Conservation (phyloP, 2,113 vertebrate genomes). For the Oreochromis niloticus region DNA sequence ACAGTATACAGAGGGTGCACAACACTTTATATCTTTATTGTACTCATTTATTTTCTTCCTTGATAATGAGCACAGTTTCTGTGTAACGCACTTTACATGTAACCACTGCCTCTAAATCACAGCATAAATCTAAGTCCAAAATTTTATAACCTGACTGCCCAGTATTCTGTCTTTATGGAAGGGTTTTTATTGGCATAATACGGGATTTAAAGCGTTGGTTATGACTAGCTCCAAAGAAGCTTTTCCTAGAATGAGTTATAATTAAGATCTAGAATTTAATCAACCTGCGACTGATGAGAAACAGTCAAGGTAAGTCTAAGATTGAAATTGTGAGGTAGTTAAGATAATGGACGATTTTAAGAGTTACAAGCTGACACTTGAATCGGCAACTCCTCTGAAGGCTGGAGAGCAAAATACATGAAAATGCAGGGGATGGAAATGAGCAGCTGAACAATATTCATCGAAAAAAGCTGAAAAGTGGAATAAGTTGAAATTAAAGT, state of each 20-base stretch:
- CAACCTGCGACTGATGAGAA: neutral
- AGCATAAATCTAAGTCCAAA: neutral
- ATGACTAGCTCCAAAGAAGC: neutral
- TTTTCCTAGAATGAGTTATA: neutral
- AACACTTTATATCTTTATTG: neutral
- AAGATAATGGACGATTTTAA: neutral
- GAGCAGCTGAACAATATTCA: neutral
- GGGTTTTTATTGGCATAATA: neutral
- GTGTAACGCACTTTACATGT: neutral
- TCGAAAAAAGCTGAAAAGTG: neutral
- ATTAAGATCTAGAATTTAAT: neutral
- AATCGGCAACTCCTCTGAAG: neutral
- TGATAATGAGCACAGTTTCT: neutral
- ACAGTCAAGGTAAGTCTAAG: neutral
- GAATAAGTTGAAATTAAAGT: neutral
- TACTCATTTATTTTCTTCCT: neutral
- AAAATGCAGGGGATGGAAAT: neutral
- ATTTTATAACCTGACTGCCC: neutral
- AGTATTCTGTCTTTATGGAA: neutral
- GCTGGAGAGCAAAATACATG: neutral
- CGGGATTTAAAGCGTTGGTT: neutral
- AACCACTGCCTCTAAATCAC: neutral
- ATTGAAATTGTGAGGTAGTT: neutral
- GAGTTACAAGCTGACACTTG: neutral
- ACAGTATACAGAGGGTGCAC: constrained; percentile 12